A percentile compares a stretch with the other conserved stretches of the same genome.
These are phyloP conservation scores for Ridgeia piscesae DNA, from an alignment of 1,140 invertebrate genomes.

Conservation along the genomic window DNA sequence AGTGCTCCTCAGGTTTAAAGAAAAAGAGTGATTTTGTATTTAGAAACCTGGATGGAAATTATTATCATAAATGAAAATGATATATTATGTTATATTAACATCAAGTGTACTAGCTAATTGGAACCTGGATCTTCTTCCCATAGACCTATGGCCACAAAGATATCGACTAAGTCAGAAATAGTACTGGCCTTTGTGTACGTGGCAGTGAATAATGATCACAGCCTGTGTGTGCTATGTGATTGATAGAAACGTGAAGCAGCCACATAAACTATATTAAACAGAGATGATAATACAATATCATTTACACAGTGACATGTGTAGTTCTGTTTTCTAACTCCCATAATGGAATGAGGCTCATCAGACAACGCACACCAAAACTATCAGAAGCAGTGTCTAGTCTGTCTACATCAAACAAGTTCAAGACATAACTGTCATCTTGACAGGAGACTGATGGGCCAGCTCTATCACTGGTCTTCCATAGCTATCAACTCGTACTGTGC, in stretches of 20 bases:
- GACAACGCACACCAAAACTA: background rate
- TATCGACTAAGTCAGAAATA: background rate
- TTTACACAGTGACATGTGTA: background rate
- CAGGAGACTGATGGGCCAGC: background rate
- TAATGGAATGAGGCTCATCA: background rate
- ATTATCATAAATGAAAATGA: no score
- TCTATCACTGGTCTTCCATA: background rate
- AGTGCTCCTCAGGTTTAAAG: background rate
- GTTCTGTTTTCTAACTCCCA: background rate
- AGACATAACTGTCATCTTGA: background rate
- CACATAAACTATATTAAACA: background rate
- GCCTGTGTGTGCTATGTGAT: background rate
- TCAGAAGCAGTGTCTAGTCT: background rate
- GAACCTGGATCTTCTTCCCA: background rate
- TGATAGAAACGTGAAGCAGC: background rate
- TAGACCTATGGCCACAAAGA: no score
- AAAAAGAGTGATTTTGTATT: background rate
- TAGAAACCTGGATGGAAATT: no score
- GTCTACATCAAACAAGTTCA: background rate
- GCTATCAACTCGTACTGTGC: background rate
- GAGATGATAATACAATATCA: background rate
- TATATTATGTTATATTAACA: background rate
- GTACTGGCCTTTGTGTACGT: background rate
- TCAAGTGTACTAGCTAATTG: background rate
- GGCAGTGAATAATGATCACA: background rate